Evolutionary conservation across 2,888 invertebrate genomes (phyloP), one percentile per base, ranked within the genome.

Genomic region (Eristalis tenax): DNA sequence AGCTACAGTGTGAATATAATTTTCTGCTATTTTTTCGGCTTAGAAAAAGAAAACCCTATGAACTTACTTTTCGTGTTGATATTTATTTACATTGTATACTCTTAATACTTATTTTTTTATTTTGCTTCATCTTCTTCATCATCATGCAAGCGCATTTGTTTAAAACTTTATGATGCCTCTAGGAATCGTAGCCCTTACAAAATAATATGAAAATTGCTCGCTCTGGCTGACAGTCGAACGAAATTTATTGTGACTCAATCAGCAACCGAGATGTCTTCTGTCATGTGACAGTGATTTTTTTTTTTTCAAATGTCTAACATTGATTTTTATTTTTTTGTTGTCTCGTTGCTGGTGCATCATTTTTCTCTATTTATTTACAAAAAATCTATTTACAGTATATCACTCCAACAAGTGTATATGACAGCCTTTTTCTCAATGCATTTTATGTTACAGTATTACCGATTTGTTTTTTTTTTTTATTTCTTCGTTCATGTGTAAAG

Each of bases 361-460:
- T 68, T 38, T 50, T 70, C 71, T 63, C 32, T 77, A 76, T 43
- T 22, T 82, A 85, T 81, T 56, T 82, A 85, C 85, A 85, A 57
- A 22, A 43, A 63, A 73, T 13, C 6, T 76, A 79, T 83, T 83
- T 87, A 87, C 87, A 87, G 75, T 79, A 87, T 87, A 87, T 87
- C 87, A 87, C 82, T 86, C 86, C 83, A 75, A 71, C 82, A 64
- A 80, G 83, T 86, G 83, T 87, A 87, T 87, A 87, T 87, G 79
- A 87, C 87, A 87, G 87, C 87, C 87, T 87, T 87, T 83, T 87
- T 83, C 87, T 87, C 83, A 87, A 83, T 78, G 83, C 83, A 68
- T 56, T 68, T 22, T 78, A 78, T 78, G 35, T 71, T 79, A 74
- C 57, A 64, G 22, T 81, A 69, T 81, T 43, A 68, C 66, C 64